Percentiles rank a stretch among this genome's conserved stretches.
phyloP scores from a whole-genome alignment of 2,113 vertebrate species.

The Actenoides hombroni region DNA sequence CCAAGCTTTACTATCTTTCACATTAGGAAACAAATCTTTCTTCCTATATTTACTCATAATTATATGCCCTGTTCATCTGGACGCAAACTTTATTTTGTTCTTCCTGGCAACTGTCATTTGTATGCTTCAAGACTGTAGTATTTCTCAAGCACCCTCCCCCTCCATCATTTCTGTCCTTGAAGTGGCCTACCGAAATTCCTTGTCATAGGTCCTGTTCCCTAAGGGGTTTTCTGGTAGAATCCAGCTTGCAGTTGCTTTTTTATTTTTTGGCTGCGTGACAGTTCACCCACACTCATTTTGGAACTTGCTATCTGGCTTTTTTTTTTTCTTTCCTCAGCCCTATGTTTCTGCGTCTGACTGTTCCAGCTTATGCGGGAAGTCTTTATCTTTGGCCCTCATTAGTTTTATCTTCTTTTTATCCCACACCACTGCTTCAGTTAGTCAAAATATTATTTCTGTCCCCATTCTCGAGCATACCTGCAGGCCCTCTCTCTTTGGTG shows the following conservation, averaged over 20 bases:
- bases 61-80: neutral
- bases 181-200: neutral
- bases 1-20: neutral
- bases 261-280: neutral
- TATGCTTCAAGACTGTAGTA: neutral
- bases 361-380: neutral
- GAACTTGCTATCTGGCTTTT: neutral
- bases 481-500: neutral
- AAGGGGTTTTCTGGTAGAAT: neutral
- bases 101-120: neutral
- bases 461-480: neutral
- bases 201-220: neutral
- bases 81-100: neutral
- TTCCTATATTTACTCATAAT: neutral
- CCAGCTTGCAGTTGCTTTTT: neutral
- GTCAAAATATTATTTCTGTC: neutral
- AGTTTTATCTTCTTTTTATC: neutral
- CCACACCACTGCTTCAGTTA: neutral
- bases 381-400: constrained; percentile 2
- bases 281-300: neutral
- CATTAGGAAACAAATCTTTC: neutral
- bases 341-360: neutral
- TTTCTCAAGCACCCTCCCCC: neutral
- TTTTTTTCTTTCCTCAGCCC: neutral
- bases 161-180: neutral